Evolutionary conservation across 2,797 vertebrate genomes (phyloP).

Genomic region (Catamblyrhynchus diadema): DNA sequence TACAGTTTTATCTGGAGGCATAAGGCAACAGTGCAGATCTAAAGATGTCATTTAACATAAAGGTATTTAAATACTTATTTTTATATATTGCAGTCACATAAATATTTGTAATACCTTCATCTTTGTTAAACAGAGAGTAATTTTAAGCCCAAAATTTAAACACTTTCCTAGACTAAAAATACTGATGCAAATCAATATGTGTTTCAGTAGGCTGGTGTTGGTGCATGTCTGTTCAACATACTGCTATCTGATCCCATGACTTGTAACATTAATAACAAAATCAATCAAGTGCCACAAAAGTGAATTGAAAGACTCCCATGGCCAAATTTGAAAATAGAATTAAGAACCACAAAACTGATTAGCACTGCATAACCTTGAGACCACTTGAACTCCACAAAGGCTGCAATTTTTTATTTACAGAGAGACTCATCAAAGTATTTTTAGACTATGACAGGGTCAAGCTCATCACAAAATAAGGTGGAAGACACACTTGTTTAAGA

Average conservation of each 20-base stretch:
- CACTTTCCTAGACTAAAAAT: not conserved
- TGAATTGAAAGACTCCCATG: not conserved
- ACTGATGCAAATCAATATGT: not conserved
- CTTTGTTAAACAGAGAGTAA: not conserved
- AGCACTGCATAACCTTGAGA: not conserved
- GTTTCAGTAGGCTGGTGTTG: not conserved
- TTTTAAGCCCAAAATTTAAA: not conserved
- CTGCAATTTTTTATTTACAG: not conserved
- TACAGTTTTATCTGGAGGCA: not conserved
- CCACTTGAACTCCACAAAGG: not conserved
- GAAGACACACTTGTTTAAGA: not conserved
- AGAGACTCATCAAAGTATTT: not conserved
- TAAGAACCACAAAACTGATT: conserved; percentile 32
- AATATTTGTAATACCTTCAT: not conserved
- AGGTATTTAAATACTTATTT: not conserved
- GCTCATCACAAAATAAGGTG: not conserved
- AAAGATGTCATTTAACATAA: not conserved
- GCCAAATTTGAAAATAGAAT: not conserved
- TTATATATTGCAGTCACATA: not conserved
- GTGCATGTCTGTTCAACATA: not conserved
- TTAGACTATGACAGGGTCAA: not conserved
- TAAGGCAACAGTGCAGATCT: not conserved
- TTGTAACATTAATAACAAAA: conserved; percentile 23
- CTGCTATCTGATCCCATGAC: not conserved
- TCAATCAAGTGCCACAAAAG: conserved; percentile 14